Base-by-base conservation (phyloP, 2,113 vertebrate species). In the Hypomesus transpacificus region DNA sequence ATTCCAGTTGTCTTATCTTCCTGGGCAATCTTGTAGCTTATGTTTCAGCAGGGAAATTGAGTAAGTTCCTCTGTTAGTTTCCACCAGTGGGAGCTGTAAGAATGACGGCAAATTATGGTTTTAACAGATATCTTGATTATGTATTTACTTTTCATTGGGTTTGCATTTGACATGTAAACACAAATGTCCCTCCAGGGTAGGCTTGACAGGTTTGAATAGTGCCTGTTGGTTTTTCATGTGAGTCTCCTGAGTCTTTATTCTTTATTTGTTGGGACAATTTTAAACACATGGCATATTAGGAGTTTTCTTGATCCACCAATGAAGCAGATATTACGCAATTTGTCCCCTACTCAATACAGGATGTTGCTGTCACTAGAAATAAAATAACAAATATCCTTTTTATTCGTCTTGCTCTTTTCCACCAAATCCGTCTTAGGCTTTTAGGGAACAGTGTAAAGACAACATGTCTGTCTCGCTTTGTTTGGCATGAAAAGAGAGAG, bases 1-100 rank as follows among this genome's bases (percentile, higher is more conserved):
- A 89, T 90, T 91, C 89, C 87, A 91, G 89, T 89, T 90, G 89
- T 83, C 85, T 84, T 87, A 88, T 90, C 87, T 88, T 85, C 76
- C 78, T 63, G 0, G 81, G 82, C 88, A 88, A 88, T 89, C 81
- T 84, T 21, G 66, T 79, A 83, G 85, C 72, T 88, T 84, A 80
- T 61, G 70, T 89, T 88, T 79, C 82, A 83, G 65, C 58, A 11
- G 58, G 82, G 67, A 83, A 86, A 83, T 82, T 71, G 39, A 75
- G 66, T 69, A 58, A 17, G 70, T 65, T 75, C 24, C 24, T 26
- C 24, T 26, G 24, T 26, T 26, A 26, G 24, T 6, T 46, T 46
- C 39, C 39, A 46, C 39, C 39, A 13, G 39, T 46, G 39, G 39
- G 39, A 46, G 9, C 39, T 46, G 7, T 46, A 9, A 46, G 39